Conservation (phyloP, 2,888 invertebrate species). For the Dendrolimus houi region DNA sequence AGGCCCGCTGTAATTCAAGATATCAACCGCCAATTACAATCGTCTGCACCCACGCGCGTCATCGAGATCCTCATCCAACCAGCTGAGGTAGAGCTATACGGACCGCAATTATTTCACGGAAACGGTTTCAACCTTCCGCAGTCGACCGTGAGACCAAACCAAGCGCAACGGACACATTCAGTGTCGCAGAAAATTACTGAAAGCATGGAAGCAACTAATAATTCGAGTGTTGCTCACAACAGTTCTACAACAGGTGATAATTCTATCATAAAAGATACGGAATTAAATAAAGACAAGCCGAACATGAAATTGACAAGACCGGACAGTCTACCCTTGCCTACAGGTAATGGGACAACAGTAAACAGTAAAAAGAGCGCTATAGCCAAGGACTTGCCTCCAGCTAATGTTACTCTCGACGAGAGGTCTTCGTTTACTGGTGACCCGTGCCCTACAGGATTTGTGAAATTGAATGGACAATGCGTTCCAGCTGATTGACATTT, state of each 20-base stretch:
- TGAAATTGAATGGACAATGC: conserved; percentile 40
- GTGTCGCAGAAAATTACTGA: conserved; percentile 15
- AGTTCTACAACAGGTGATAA: neutral
- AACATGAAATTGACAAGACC: neutral
- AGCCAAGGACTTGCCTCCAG: conserved; percentile 6
- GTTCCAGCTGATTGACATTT: conserved; percentile 9
- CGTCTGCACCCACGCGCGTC: conserved; percentile 2
- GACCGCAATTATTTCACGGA: conserved; percentile 8
- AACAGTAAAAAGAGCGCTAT: conserved; percentile 9
- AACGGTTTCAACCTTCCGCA: conserved; percentile 14
- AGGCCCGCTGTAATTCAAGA: conserved; percentile 13
- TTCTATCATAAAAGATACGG: neutral
- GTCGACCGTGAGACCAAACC: conserved; percentile 15
- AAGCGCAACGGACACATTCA: conserved; percentile 18
- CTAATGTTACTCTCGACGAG: conserved; percentile 28
- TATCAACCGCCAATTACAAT: conserved; percentile 6
- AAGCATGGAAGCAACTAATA: conserved; percentile 3
- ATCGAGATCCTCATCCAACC: conserved; percentile 1
- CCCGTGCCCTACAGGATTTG: conserved; percentile 36
- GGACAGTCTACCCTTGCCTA: neutral
- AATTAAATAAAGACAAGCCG: neutral
- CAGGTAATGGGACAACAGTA: conserved; percentile 11
- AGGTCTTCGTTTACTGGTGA: conserved; percentile 42
- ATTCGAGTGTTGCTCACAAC: neutral
- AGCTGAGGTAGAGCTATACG: conserved; percentile 4